A percentile compares a stretch with the other conserved stretches of the same genome.
phyloP scores from a whole-genome alignment of 2,888 invertebrate genomes.

The Clostera curtula region DNA sequence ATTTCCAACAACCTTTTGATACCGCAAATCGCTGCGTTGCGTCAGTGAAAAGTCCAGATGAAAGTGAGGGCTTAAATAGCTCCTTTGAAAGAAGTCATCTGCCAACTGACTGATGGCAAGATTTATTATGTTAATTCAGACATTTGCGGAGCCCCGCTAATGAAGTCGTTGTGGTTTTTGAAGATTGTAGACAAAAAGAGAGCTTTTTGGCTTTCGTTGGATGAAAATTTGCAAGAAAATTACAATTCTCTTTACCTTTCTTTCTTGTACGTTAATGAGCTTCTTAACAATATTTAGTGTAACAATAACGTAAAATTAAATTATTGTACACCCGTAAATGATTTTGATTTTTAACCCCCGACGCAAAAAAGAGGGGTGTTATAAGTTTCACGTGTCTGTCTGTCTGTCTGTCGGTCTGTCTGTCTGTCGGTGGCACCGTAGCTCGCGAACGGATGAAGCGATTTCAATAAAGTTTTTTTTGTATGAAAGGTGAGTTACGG shows the following conservation, averaged over 20 bases:
- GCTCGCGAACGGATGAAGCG: too few species aligned
- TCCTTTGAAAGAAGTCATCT: conserved; percentile 61
- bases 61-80: conserved; percentile 69
- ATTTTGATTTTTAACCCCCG: too few species aligned
- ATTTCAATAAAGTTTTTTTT: too few species aligned
- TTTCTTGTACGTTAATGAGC: neutral
- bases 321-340: too few species aligned
- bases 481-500: too few species aligned
- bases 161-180: conserved; percentile 14
- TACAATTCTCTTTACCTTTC: neutral
- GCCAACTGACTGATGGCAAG: conserved; percentile 62
- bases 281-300: too few species aligned
- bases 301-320: neutral
- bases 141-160: conserved; percentile 30
- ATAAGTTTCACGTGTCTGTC: too few species aligned
- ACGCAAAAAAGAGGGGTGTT: too few species aligned
- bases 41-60: conserved; percentile 42
- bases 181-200: neutral
- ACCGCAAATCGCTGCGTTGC: too few species aligned
- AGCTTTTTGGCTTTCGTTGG: neutral
- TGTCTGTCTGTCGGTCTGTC: too few species aligned
- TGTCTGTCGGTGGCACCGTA: too few species aligned
- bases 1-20: too few species aligned
- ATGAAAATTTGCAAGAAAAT: neutral
- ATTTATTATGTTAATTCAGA: conserved; percentile 70